These are phyloP conservation scores for Bombylius major DNA, from an alignment of 2,888 invertebrate genomes.

Conservation along the genomic window DNA sequence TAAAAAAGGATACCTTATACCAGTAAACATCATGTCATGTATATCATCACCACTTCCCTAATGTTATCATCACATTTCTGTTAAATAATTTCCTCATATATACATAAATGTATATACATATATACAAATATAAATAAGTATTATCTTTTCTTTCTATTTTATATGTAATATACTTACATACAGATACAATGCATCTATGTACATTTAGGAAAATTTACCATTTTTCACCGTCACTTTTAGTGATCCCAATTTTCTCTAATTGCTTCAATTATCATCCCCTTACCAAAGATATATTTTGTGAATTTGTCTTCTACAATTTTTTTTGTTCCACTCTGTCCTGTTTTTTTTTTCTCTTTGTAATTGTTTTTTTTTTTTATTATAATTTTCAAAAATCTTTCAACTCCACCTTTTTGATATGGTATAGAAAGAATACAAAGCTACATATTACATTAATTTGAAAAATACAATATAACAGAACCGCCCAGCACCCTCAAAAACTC, in stretches of 20 bases:
- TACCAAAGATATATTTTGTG: conserved; percentile 13
- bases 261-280: conserved; percentile 36
- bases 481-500: neutral
- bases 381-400: neutral
- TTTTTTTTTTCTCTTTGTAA: too few relatives aligned
- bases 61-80: neutral
- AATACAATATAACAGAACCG: neutral
- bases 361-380: too few relatives aligned
- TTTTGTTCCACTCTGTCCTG: neutral
- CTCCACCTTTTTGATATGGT: conserved; percentile 10
- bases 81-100: neutral
- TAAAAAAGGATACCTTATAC: neutral
- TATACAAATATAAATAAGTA: neutral
- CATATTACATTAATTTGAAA: too few relatives aligned
- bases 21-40: neutral
- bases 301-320: neutral
- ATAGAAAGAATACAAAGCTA: too few relatives aligned
- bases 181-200: too few relatives aligned
- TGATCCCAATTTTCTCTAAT: conserved; percentile 36
- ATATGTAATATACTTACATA: too few relatives aligned
- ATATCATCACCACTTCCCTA: neutral
- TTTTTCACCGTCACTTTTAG: conserved; percentile 6
- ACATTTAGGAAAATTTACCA: neutral
- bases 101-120: neutral
- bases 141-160: too few relatives aligned